A percentile compares a stretch with the other conserved stretches of the same genome.
These are phyloP conservation scores for Phrixothrix hirtus DNA, from an alignment of 2,888 invertebrate species.

Conservation along the genomic window DNA sequence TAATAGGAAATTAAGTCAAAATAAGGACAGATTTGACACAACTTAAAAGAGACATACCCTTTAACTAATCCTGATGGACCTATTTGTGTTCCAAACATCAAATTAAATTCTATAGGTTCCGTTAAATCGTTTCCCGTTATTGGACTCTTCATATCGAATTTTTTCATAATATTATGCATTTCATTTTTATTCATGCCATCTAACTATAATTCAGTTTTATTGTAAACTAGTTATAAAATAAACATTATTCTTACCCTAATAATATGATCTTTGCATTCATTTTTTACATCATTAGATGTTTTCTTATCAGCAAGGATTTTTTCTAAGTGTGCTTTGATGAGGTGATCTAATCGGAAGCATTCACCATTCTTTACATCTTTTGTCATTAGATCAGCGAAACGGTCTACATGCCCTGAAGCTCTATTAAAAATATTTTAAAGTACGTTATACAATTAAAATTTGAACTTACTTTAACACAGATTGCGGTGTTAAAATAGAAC, in stretches of 20 bases:
- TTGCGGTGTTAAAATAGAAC: constrained; percentile 96
- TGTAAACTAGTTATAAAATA: too few species aligned
- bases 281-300: constrained; percentile 68
- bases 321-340: constrained; percentile 93
- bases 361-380: constrained; percentile 96
- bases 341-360: constrained; percentile 95
- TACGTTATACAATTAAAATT: constrained; percentile 3
- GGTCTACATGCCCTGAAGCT: constrained; percentile 98
- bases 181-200: constrained; percentile 92
- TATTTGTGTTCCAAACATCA: constrained; percentile 98
- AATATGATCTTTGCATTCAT: constrained; percentile 77
- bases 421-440: constrained; percentile 51
- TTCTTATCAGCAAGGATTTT: constrained; percentile 86
- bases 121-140: constrained; percentile 91
- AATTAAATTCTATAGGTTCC: constrained; percentile 96
- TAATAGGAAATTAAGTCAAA: too few species aligned
- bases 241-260: constrained; percentile 61
- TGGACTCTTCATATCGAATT: constrained; percentile 94
- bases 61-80: constrained; percentile 95
- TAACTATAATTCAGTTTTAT: constrained; percentile 62
- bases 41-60: constrained; percentile 61
- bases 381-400: constrained; percentile 99
- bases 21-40: too few species aligned
- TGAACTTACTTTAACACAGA: constrained; percentile 79
- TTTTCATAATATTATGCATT: constrained; percentile 81